phyloP scores from a whole-genome alignment of 2,888 invertebrate genomes.

The Seira musarum region DNA sequence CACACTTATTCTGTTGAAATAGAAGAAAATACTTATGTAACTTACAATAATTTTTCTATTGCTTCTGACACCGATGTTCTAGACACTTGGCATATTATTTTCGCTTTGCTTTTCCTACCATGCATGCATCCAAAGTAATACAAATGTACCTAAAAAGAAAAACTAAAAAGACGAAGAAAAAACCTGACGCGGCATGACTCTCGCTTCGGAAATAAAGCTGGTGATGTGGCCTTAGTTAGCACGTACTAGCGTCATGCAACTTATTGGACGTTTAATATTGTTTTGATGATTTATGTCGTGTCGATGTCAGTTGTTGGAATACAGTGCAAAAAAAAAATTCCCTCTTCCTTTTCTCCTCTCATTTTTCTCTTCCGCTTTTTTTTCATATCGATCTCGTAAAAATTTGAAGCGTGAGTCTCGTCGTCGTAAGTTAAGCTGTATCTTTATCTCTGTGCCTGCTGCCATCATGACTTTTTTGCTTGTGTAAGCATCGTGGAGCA shows the following conservation, averaged over 20 bases:
- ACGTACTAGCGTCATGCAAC: conserved; percentile 38
- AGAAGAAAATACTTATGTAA: neutral
- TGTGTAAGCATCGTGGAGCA: neutral
- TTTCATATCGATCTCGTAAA: conserved; percentile 9
- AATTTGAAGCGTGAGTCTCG: neutral
- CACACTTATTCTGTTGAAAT: neutral
- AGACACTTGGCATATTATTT: conserved; percentile 33
- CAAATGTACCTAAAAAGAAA: neutral
- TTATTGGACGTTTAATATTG: conserved; percentile 56
- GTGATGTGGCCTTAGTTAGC: conserved; percentile 29
- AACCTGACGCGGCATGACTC: conserved; percentile 41
- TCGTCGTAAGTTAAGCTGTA: neutral
- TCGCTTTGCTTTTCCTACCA: conserved; percentile 1
- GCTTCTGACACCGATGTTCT: conserved; percentile 27
- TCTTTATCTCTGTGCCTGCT: neutral
- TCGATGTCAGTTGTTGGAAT: conserved; percentile 55
- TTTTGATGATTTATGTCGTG: conserved; percentile 63
- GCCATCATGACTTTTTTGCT: neutral
- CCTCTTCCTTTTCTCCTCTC: conserved; percentile 8
- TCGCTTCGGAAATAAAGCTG: conserved; percentile 27
- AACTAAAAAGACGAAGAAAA: neutral
- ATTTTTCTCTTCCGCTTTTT: conserved; percentile 40
- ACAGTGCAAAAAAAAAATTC: conserved; percentile 43
- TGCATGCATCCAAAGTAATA: neutral
- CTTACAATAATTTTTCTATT: conserved; percentile 19